Evolutionary conservation across 2,113 vertebrate species (phyloP).

Genomic region (Thamnaconus septentrionalis): DNA sequence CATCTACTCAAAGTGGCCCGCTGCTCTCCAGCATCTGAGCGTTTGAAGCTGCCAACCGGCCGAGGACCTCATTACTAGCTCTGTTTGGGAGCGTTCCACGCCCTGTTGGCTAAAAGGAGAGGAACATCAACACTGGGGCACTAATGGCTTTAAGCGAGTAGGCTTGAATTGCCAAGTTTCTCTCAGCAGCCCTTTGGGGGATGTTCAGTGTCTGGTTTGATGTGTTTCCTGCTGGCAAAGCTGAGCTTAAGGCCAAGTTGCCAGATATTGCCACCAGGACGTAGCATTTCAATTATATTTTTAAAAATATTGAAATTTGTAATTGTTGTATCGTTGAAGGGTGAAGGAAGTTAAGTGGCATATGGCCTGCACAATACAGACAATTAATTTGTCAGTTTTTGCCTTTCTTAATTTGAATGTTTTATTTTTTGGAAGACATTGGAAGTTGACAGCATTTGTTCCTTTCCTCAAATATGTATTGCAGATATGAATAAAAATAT

Average conservation of each 20-base stretch:
- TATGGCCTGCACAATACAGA: too few relatives aligned
- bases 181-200: conserved; percentile 50
- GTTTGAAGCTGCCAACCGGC: conserved; percentile 52
- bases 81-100: conserved; percentile 74
- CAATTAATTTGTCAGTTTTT: too few relatives aligned
- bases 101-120: conserved; percentile 67
- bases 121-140: conserved; percentile 61
- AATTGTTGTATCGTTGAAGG: too few relatives aligned
- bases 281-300: too few relatives aligned
- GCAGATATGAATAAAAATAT: too few relatives aligned
- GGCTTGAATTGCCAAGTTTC: conserved; percentile 70
- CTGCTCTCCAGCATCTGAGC: conserved; percentile 57
- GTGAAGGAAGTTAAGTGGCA: too few relatives aligned
- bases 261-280: background rate
- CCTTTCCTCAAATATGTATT: too few relatives aligned
- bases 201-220: conserved; percentile 45
- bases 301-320: too few relatives aligned
- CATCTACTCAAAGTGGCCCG: conserved; percentile 37
- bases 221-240: conserved; percentile 43
- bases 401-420: too few relatives aligned
- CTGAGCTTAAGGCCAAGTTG: conserved; percentile 33
- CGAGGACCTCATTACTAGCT: conserved; percentile 70
- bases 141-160: conserved; percentile 75
- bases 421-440: too few relatives aligned
- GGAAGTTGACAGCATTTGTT: too few relatives aligned